Percentiles rank a stretch among this genome's conserved stretches.
These are phyloP conservation scores for Toxotes jaculatrix DNA, from an alignment of 2,113 vertebrate species.

Conservation along the genomic window DNA sequence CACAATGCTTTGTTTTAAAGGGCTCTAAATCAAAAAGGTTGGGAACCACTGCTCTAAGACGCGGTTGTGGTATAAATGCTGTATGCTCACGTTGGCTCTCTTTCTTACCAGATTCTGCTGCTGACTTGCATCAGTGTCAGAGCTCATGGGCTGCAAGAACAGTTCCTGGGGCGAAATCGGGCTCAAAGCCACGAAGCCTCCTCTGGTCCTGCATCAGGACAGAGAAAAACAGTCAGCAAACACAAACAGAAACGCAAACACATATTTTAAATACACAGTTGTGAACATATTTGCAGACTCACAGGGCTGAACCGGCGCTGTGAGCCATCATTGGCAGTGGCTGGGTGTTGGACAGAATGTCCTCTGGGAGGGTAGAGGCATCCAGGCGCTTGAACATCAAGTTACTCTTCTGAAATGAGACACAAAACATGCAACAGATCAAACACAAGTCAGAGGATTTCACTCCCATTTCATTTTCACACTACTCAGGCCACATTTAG, in stretches of 20 bases:
- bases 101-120: constrained; percentile 91
- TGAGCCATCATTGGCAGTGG: constrained; percentile 92
- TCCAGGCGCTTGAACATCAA: constrained; percentile 97
- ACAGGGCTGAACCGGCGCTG: constrained; percentile 92
- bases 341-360: constrained; percentile 92
- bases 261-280: not conserved
- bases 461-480: not conserved
- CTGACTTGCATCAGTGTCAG: constrained; percentile 85
- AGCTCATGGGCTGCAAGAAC: constrained; percentile 86
- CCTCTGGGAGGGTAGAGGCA: constrained; percentile 90
- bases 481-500: not conserved
- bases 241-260: not conserved
- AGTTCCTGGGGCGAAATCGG: constrained; percentile 96
- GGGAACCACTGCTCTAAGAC: not conserved
- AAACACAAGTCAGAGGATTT: not conserved
- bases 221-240: constrained; percentile 40
- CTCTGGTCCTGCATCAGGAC: constrained; percentile 87
- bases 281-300: constrained; percentile 79
- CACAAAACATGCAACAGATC: constrained; percentile 1
- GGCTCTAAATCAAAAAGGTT: constrained; percentile 3
- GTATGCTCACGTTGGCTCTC: not conserved
- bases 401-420: constrained; percentile 88
- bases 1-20: not conserved
- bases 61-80: not conserved
- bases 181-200: constrained; percentile 92